A percentile compares a stretch with the other conserved stretches of the same genome.
Evolutionary conservation across 2,888 invertebrate species (phyloP).

Genomic region (Noctua pronuba): DNA sequence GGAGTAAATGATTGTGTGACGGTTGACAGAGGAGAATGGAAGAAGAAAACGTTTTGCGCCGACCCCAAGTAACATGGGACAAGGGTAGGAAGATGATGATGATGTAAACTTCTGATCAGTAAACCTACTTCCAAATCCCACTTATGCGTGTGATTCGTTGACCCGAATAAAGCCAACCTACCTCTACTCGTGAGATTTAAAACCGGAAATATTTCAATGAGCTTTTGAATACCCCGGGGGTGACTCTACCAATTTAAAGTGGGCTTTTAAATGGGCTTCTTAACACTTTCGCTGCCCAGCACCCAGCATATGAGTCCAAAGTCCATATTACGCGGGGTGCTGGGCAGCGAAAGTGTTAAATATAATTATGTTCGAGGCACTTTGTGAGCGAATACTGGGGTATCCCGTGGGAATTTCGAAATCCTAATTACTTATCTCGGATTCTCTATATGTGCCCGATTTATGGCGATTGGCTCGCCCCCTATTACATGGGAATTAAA

Average conservation of each 20-base stretch:
- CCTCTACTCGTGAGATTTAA: not conserved
- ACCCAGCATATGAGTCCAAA: no score
- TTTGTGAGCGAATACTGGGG: not conserved
- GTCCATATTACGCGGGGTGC: no score
- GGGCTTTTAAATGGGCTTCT: not conserved
- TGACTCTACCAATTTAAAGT: not conserved
- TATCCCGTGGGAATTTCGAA: not conserved
- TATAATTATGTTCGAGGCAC: not conserved
- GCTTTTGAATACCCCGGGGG: not conserved
- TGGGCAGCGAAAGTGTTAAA: no score
- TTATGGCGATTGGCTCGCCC: not conserved
- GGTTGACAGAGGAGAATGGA: no score
- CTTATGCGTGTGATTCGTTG: not conserved
- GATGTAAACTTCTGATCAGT: not conserved
- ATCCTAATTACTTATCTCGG: not conserved
- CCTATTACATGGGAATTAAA: not conserved
- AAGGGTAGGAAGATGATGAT: no score
- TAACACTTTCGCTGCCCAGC: no score
- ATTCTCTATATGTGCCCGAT: not conserved
- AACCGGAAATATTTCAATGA: not conserved
- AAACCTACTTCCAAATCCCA: not conserved
- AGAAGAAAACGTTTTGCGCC: no score
- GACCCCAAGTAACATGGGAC: no score
- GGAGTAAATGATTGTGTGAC: no score
- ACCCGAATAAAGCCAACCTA: not conserved